A percentile compares a stretch with the other conserved stretches of the same genome.
phyloP scores from a whole-genome alignment of 1,140 invertebrate species.

The Stegodyphus dumicola region DNA sequence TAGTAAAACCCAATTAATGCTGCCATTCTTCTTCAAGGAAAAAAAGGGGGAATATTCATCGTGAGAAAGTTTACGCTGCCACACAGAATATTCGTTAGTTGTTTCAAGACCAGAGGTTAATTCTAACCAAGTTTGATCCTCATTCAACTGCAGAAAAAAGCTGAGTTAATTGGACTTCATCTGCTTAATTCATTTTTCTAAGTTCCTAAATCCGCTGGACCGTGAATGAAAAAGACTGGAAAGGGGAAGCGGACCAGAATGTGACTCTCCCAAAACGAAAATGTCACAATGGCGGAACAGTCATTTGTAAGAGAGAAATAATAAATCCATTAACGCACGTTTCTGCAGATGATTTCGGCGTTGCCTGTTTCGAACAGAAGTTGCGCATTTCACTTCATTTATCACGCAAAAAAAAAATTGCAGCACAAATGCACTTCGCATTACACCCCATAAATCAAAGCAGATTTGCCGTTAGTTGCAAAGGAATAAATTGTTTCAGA shows the following conservation, averaged over 20 bases:
- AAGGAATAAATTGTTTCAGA: too few species aligned
- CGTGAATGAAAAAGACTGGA: constrained; percentile 3
- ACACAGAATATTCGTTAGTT: too few species aligned
- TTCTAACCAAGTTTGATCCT: constrained; percentile 25
- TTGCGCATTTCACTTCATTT: not conserved
- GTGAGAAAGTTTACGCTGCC: too few species aligned
- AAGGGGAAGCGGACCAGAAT: constrained; percentile 9
- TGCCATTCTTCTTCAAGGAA: too few species aligned
- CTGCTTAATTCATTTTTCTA: constrained; percentile 47
- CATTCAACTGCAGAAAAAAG: constrained; percentile 1
- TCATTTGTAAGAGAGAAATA: constrained; percentile 47
- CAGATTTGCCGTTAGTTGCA: not conserved
- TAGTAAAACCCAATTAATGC: too few species aligned
- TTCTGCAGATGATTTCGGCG: not conserved
- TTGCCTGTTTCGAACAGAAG: too few species aligned
- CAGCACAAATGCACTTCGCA: constrained; percentile 21
- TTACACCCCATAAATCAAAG: constrained; percentile 24
- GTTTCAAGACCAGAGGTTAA: not conserved
- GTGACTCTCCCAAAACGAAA: constrained; percentile 37
- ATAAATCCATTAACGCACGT: constrained; percentile 56
- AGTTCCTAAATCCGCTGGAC: constrained; percentile 6
- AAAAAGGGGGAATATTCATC: too few species aligned
- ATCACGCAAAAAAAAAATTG: constrained; percentile 32
- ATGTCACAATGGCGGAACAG: constrained; percentile 32
- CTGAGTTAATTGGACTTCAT: constrained; percentile 30